Evolutionary conservation across 2,113 vertebrate genomes (phyloP).

Genomic region (Diphyllodes magnificus): DNA sequence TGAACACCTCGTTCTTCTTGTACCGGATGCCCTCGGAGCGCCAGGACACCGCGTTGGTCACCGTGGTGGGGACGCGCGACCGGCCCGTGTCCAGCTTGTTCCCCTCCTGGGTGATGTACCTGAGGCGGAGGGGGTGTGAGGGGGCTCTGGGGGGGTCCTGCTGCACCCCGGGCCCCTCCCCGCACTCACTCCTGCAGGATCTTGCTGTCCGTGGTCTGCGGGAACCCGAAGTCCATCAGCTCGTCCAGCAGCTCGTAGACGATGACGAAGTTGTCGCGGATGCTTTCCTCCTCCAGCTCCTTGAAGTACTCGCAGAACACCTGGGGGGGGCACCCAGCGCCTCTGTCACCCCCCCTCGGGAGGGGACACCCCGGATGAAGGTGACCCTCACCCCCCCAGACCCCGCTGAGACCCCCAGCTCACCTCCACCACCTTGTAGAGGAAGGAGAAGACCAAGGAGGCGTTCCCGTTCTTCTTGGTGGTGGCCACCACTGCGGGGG

Average conservation of each 20-base stretch:
- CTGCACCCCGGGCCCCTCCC: too few relatives aligned
- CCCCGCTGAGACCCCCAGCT: background rate
- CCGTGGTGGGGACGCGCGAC: constrained; percentile 85
- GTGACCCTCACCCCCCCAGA: background rate
- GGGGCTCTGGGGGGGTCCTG: background rate
- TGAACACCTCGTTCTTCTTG: constrained; percentile 97
- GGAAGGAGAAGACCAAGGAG: constrained; percentile 87
- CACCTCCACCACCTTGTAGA: constrained; percentile 93
- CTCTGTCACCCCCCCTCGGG: too few relatives aligned
- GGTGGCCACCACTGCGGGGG: constrained; percentile 83
- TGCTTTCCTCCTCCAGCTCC: constrained; percentile 94
- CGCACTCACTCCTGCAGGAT: constrained; percentile 90
- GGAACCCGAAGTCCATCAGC: constrained; percentile 96
- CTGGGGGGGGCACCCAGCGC: constrained; percentile 28
- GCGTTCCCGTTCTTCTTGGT: constrained; percentile 92
- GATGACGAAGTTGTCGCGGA: constrained; percentile 93
- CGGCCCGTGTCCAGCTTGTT: constrained; percentile 86
- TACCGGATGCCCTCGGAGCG: constrained; percentile 91
- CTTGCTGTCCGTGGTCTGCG: constrained; percentile 93
- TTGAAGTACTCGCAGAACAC: constrained; percentile 95
- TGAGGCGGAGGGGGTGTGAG: background rate
- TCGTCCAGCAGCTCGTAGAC: constrained; percentile 93
- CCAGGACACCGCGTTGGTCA: constrained; percentile 96
- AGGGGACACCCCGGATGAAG: background rate
- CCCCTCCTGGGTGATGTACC: constrained; percentile 92